phyloP scores from a whole-genome alignment of 2,797 vertebrate species.

The Sparidentex hasta region DNA sequence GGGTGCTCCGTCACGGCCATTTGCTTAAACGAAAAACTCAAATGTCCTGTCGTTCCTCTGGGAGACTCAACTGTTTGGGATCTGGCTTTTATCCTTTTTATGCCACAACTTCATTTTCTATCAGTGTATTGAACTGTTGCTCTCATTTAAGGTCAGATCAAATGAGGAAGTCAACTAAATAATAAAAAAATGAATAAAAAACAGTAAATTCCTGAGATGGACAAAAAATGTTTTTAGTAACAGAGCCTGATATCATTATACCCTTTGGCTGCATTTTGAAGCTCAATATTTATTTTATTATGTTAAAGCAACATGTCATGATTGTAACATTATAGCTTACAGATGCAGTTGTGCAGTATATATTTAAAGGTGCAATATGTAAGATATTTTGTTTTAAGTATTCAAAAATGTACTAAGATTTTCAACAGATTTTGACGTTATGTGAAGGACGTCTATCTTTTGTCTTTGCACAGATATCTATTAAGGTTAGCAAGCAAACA shows the following conservation, averaged over 20 bases:
- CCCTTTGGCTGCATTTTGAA: neutral
- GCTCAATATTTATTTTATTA: neutral
- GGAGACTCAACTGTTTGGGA: neutral
- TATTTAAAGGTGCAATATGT: too few species aligned
- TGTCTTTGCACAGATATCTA: too few species aligned
- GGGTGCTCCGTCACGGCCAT: neutral
- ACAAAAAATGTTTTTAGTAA: neutral
- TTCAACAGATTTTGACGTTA: too few species aligned
- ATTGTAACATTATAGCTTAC: neutral
- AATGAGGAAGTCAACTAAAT: neutral
- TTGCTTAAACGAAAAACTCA: slow-evolving; percentile 8
- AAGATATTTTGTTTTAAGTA: too few species aligned
- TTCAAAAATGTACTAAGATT: too few species aligned
- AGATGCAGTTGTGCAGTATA: too few species aligned
- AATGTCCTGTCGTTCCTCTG: neutral
- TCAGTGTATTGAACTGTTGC: neutral
- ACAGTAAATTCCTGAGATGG: neutral
- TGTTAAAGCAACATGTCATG: neutral
- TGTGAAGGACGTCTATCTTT: too few species aligned
- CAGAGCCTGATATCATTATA: neutral
- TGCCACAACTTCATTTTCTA: too few species aligned
- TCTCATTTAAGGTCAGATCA: neutral
- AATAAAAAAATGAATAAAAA: neutral
- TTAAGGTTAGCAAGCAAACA: too few species aligned
- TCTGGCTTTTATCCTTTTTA: slow-evolving; percentile 15